Conservation (phyloP, 2,113 vertebrate species). For the Bostrychus sinensis region DNA sequence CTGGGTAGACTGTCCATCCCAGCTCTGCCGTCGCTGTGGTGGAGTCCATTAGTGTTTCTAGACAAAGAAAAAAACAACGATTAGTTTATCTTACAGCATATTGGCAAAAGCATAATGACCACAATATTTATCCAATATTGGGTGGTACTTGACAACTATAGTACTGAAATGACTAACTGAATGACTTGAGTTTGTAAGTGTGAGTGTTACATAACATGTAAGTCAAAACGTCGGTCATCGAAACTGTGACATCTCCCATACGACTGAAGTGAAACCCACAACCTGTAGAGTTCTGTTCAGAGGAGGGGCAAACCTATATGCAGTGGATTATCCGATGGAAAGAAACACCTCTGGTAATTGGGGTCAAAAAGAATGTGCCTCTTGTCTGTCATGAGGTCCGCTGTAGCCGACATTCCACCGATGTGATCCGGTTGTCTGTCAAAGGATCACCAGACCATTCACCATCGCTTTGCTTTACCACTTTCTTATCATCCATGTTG, state of each 20-base stretch:
- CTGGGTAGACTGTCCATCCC: constrained; percentile 94
- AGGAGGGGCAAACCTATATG: constrained; percentile 42
- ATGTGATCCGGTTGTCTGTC: constrained; percentile 50
- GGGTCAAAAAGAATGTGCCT: constrained; percentile 71
- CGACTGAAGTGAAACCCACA: constrained; percentile 26
- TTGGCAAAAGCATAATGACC: background rate
- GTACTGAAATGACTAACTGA: background rate
- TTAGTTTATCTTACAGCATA: constrained; percentile 30
- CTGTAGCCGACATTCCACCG: constrained; percentile 43
- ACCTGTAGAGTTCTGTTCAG: constrained; percentile 33
- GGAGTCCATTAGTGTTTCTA: constrained; percentile 98
- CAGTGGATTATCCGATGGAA: constrained; percentile 65
- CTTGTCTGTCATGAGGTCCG: constrained; percentile 63
- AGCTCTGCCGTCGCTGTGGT: constrained; percentile 97
- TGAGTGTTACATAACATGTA: constrained; percentile 17
- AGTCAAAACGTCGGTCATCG: constrained; percentile 20
- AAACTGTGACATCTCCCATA: constrained; percentile 18
- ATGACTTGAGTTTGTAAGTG: background rate
- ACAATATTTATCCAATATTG: background rate
- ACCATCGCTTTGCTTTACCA: constrained; percentile 27
- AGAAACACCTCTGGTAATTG: constrained; percentile 76
- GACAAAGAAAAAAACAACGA: constrained; percentile 35
- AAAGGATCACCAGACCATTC: constrained; percentile 42
- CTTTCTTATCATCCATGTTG: too few relatives aligned
- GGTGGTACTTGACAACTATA: background rate